phyloP scores from a whole-genome alignment of 37 sponge, comb jelly and placozoan genomes.

The Petrosia ficiformis region DNA sequence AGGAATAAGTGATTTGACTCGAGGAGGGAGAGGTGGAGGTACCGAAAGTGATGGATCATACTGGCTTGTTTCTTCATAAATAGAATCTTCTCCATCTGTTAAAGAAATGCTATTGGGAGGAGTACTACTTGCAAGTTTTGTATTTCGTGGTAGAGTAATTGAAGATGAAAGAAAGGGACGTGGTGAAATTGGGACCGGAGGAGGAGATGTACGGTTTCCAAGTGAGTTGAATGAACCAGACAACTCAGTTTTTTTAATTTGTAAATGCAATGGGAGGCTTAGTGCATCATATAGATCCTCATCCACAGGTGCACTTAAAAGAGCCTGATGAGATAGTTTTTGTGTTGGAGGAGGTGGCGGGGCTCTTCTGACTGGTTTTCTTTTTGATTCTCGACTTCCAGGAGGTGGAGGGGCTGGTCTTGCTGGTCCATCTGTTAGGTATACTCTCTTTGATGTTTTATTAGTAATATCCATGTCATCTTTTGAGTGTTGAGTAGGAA shows the following conservation, averaged over 20 bases:
- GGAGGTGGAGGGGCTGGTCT: slow-evolving; percentile 2
- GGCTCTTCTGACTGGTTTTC: neutral
- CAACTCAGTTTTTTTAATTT: too few relatives aligned
- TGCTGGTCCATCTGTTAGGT: neutral
- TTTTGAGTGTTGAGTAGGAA: neutral
- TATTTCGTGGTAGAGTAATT: too few relatives aligned
- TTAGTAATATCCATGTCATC: neutral
- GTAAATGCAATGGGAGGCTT: too few relatives aligned
- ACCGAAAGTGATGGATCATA: neutral
- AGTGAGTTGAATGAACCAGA: neutral
- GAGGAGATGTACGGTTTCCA: neutral
- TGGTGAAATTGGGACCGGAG: neutral
- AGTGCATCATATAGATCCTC: too few relatives aligned
- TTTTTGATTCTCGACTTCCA: neutral
- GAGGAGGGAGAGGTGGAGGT: neutral
- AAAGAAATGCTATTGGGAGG: too few relatives aligned
- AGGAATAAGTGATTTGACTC: neutral
- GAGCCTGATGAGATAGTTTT: neutral
- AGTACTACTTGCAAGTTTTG: too few relatives aligned
- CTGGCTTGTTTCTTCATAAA: too few relatives aligned
- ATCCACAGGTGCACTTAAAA: too few relatives aligned
- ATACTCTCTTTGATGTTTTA: neutral
- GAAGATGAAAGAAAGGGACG: neutral
- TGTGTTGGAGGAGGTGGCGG: neutral
- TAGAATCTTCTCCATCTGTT: too few relatives aligned